Percentiles rank a stretch among this genome's conserved stretches.
Evolutionary conservation across 2,888 invertebrate genomes (phyloP).

Genomic region (Clanis bilineata): DNA sequence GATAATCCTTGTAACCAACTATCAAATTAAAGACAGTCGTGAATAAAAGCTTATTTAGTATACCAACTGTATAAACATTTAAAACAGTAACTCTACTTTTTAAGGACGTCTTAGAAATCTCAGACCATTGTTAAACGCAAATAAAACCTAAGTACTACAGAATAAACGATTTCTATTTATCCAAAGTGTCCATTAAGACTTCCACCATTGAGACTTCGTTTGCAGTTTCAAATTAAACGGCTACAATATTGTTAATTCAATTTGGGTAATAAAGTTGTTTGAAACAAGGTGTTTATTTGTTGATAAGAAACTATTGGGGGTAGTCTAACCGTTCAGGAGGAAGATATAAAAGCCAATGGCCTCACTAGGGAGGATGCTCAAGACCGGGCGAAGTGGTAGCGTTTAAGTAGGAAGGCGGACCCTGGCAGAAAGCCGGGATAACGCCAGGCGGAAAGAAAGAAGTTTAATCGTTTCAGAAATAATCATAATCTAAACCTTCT

Average conservation of each 20-base stretch:
- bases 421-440: no score
- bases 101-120: not conserved
- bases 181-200: not conserved
- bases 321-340: no score
- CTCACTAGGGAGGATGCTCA: no score
- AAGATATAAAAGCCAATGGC: no score
- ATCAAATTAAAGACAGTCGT: not conserved
- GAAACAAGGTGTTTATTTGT: not conserved
- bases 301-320: no score
- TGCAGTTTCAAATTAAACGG: constrained; percentile 12
- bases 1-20: no score
- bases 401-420: no score
- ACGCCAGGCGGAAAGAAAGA: no score
- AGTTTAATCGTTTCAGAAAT: no score
- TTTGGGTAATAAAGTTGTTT: not conserved
- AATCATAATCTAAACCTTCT: no score
- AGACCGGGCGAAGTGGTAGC: no score
- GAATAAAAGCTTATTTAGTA: not conserved
- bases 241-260: not conserved
- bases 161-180: not conserved
- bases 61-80: not conserved
- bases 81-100: constrained; percentile 7
- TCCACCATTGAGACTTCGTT: constrained; percentile 11
- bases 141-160: not conserved
- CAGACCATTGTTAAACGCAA: constrained; percentile 31